phyloP scores from a whole-genome alignment of 2,888 invertebrate species.

The Stramonita haemastoma region DNA sequence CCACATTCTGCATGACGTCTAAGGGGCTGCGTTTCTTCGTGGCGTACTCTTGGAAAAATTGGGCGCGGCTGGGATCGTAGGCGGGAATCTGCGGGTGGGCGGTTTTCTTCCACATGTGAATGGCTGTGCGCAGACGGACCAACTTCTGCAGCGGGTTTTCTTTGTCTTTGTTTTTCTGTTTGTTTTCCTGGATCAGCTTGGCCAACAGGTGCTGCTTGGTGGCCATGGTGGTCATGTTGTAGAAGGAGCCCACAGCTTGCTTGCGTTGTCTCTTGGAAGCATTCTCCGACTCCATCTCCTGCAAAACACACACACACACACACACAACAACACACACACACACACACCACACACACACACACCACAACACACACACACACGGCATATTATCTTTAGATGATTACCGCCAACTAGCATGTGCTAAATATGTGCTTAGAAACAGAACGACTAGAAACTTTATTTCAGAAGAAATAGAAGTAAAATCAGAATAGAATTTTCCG shows the following conservation, averaged over 20 bases:
- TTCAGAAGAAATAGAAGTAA: too few species aligned
- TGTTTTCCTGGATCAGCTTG: conserved; percentile 39
- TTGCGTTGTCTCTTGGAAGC: conserved; percentile 18
- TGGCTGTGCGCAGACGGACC: conserved; percentile 26
- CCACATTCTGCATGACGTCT: not conserved
- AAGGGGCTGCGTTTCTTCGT: not conserved
- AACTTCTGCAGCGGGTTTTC: too few species aligned
- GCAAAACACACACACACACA: not conserved
- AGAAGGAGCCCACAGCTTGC: not conserved
- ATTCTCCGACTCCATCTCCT: conserved; percentile 25
- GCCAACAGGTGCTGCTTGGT: conserved; percentile 30
- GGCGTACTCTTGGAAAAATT: not conserved
- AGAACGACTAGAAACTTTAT: too few species aligned
- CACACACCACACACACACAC: too few species aligned
- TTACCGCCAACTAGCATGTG: too few species aligned
- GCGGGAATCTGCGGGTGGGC: too few species aligned
- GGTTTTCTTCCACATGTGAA: not conserved
- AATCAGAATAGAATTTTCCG: too few species aligned
- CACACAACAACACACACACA: too few species aligned
- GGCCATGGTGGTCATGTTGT: conserved; percentile 18
- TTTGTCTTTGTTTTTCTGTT: conserved; percentile 33
- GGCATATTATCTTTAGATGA: too few species aligned
- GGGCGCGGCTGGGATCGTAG: not conserved
- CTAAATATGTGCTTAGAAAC: too few species aligned
- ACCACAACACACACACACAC: too few species aligned